Conservation (phyloP, 2,888 invertebrate species). For the Drosophila infuscata region DNA sequence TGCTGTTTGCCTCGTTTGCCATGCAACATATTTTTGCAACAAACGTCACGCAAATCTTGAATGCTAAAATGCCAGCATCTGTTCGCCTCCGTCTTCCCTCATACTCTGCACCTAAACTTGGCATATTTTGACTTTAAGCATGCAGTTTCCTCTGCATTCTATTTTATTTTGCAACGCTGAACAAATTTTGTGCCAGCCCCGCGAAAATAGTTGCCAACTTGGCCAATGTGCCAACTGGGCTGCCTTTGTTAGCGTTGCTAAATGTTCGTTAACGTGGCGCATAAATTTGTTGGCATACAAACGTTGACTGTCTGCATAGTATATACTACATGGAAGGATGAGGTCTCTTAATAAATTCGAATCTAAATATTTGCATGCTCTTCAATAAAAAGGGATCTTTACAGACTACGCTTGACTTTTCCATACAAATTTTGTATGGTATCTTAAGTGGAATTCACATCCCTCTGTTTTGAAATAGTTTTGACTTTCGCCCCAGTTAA, state of each 20-base stretch:
- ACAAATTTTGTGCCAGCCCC: constrained; percentile 42
- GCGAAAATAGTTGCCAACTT: constrained; percentile 63
- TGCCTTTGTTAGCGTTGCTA: constrained; percentile 66
- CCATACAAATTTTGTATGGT: not conserved
- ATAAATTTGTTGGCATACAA: constrained; percentile 76
- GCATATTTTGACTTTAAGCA: constrained; percentile 47
- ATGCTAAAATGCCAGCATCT: constrained; percentile 50
- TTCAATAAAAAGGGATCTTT: constrained; percentile 10
- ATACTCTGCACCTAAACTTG: constrained; percentile 17
- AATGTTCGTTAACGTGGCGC: constrained; percentile 77
- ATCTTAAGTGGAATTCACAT: not conserved
- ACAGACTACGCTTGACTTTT: not conserved
- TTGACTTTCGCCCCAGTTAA: no score
- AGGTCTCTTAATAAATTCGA: constrained; percentile 49
- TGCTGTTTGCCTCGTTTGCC: constrained; percentile 58
- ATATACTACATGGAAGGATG: not conserved
- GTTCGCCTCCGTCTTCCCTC: constrained; percentile 6
- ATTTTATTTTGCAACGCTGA: constrained; percentile 30
- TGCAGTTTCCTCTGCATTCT: constrained; percentile 35
- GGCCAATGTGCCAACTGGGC: constrained; percentile 64
- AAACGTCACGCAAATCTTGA: constrained; percentile 65
- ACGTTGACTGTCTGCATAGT: constrained; percentile 25
- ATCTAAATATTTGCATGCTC: constrained; percentile 49
- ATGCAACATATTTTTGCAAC: constrained; percentile 64
- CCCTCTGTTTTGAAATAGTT: not conserved